Evolutionary conservation across 2,888 invertebrate genomes (phyloP), one percentile per base, ranked within the genome.

Genomic region (Gortyna flavago): DNA sequence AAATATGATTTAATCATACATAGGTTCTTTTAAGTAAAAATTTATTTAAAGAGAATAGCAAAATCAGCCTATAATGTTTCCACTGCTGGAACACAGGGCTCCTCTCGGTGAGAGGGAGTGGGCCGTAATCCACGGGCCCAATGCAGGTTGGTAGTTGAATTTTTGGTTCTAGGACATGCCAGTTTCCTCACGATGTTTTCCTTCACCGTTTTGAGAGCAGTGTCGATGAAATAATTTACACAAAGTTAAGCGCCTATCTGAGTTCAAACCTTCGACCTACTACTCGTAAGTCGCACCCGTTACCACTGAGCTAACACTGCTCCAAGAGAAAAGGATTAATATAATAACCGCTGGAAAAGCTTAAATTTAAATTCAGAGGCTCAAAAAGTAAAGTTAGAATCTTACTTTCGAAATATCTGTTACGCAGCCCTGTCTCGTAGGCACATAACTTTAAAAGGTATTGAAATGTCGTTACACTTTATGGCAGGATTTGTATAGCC

Each of bases 361-460:
- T 21, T n/a, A 59, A 21, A 51, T 79, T 41, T 3, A 65, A 41
- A 72, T 75, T 62, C 25, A 54, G 54, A 71, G 7, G 16, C 9
- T 35, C 69, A 61, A 32, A 67, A 75, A 64, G 44, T 38, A 7
- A 73, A 72, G 8, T 64, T 72, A 7, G 11, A 59, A 66, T 59
- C 71, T 44, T 35, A 71, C 64, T 66, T 77, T 70, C 62, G 32
- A 70, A 69, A 78, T 81, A 80, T 77, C 72, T 66, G 48, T 72
- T 51, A 66, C 51, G 74, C 48, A 70, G 65, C 86, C 86, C 85
- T 87, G 87, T 86, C 81, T 87, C 62, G 72, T 80, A 80, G 65
- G 80, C 72, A 79, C 83, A 87, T 88, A 88, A 88, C 80, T 88
- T 88, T 88, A 84, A 87, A 86, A 83, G 86, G 83, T 83, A 88